phyloP scores from a whole-genome alignment of 2,888 invertebrate genomes.

The Hermodice carunculata region DNA sequence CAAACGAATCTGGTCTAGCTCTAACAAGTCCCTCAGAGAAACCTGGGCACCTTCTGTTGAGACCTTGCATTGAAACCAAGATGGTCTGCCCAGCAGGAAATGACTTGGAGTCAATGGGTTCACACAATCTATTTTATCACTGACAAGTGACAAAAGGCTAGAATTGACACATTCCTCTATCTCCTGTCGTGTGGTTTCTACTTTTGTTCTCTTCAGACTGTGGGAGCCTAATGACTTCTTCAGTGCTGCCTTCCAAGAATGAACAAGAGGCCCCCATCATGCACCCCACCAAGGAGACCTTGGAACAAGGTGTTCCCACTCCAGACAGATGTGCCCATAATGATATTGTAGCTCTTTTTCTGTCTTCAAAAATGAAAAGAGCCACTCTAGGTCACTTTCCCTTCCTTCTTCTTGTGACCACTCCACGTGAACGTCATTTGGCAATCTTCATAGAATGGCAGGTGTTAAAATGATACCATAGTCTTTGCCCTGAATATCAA shows the following conservation, averaged over 20 bases:
- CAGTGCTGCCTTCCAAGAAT: constrained; percentile 4
- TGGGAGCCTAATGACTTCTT: background rate
- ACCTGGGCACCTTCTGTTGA: too few species aligned
- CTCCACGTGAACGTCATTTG: too few species aligned
- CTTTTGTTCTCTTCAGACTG: background rate
- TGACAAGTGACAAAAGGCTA: background rate
- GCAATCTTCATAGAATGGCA: too few species aligned
- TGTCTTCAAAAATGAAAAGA: background rate
- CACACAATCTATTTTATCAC: background rate
- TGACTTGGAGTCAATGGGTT: background rate
- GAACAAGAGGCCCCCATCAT: constrained; percentile 21
- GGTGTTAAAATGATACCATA: too few species aligned
- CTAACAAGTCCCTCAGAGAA: too few species aligned
- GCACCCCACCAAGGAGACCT: constrained; percentile 24
- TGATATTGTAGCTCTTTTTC: background rate
- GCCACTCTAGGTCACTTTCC: too few species aligned
- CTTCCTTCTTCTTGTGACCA: too few species aligned
- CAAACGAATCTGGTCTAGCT: too few species aligned
- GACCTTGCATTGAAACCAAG: too few species aligned
- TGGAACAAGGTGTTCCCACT: constrained; percentile 18
- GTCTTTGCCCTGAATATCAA: too few species aligned
- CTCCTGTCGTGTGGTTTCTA: background rate
- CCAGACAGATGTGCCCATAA: background rate
- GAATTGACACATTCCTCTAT: background rate
- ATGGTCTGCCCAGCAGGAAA: constrained; percentile 1